Evolutionary conservation across 2,888 invertebrate genomes (phyloP).

Genomic region (Luperina nickerlii): DNA sequence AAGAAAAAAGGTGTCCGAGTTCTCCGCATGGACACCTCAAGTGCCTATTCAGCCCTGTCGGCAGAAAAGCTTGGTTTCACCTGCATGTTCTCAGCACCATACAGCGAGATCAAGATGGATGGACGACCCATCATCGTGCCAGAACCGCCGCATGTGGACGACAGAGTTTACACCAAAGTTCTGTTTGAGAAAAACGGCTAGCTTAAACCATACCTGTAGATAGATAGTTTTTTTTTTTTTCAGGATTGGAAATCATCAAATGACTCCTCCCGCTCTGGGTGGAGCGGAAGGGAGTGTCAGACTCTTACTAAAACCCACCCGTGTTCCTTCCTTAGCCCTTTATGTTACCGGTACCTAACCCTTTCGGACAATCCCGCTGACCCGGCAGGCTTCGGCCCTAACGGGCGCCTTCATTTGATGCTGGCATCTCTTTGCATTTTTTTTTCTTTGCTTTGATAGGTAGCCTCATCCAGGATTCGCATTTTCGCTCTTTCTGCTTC

Average conservation of each 20-base stretch:
- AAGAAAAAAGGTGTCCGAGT: constrained; percentile 89
- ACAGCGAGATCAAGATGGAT: constrained; percentile 91
- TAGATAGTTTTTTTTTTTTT: too few species aligned
- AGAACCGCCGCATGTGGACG: constrained; percentile 91
- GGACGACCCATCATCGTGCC: constrained; percentile 92
- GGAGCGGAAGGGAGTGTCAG: too few species aligned
- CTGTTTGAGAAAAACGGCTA: constrained; percentile 61
- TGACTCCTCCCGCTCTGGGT: too few species aligned
- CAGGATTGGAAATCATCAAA: too few species aligned
- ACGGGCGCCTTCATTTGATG: too few species aligned
- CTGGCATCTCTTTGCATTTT: too few species aligned
- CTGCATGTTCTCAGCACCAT: constrained; percentile 91
- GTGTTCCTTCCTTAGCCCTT: too few species aligned
- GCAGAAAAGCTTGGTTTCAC: constrained; percentile 93
- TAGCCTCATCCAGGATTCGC: neutral
- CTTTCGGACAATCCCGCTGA: too few species aligned
- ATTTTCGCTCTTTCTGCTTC: neutral
- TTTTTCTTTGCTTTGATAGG: too few species aligned
- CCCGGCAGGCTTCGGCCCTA: too few species aligned
- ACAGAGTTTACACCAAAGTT: constrained; percentile 90
- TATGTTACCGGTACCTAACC: too few species aligned
- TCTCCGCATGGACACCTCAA: constrained; percentile 93
- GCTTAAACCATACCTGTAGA: neutral
- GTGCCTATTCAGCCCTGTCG: constrained; percentile 93
- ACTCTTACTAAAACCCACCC: too few species aligned